Evolutionary conservation across 2,113 vertebrate species (phyloP).

Genomic region (Alaudala cheleensis): DNA sequence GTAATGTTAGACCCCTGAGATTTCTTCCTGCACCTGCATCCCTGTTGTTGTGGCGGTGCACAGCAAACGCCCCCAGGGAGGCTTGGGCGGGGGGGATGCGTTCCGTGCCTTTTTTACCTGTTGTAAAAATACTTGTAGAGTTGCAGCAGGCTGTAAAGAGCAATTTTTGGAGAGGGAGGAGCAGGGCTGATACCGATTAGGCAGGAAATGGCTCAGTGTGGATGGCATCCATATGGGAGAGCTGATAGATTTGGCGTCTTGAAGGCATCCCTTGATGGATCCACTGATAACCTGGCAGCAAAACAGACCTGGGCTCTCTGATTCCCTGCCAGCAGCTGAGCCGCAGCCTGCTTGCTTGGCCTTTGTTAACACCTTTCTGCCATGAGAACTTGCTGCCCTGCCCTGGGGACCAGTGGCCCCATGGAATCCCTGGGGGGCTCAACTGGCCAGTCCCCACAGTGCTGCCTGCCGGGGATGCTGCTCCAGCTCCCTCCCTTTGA

Average conservation of each 20-base stretch:
- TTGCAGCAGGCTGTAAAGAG: slow-evolving; percentile 12
- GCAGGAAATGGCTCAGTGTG: slow-evolving; percentile 61
- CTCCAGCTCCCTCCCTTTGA: slow-evolving; percentile 45
- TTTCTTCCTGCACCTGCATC: neutral
- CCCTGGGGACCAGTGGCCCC: neutral
- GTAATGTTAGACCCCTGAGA: neutral
- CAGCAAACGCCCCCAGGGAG: accelerated
- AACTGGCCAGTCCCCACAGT: accelerated
- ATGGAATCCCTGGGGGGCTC: accelerated
- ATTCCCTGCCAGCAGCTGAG: slow-evolving; percentile 53
- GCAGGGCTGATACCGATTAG: slow-evolving; percentile 41
- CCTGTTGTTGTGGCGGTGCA: neutral
- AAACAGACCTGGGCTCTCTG: slow-evolving; percentile 56
- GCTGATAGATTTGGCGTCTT: slow-evolving; percentile 69
- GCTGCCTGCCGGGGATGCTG: neutral
- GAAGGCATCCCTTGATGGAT: slow-evolving; percentile 62
- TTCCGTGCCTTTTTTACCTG: slow-evolving; percentile 11
- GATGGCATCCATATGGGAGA: slow-evolving; percentile 71
- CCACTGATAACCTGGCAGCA: slow-evolving; percentile 70
- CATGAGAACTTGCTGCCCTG: neutral
- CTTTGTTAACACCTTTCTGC: slow-evolving; percentile 39
- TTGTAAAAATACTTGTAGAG: slow-evolving; percentile 42
- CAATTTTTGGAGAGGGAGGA: neutral
- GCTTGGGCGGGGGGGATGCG: accelerated
- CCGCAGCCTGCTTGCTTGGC: neutral